Conservation (phyloP, 2,797 vertebrate genomes). For the Neomorphus geoffroyi region DNA sequence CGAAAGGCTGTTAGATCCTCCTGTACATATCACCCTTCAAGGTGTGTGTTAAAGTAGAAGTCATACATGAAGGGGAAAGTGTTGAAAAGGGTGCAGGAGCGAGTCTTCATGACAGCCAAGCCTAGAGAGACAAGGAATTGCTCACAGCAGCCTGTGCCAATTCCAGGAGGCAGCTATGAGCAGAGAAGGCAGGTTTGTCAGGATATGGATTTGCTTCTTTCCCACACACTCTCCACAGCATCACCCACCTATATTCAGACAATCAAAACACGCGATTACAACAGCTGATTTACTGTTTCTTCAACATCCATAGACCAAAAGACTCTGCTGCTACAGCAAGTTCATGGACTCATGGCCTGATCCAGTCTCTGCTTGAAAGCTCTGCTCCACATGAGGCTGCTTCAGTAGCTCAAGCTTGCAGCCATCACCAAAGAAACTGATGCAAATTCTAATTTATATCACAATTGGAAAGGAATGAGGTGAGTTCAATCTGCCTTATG, state of each 20-base stretch:
- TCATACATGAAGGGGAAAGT: background rate
- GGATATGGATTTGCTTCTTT: fast-evolving
- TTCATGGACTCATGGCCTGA: fast-evolving
- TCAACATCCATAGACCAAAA: background rate
- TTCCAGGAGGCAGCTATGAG: background rate
- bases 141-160: background rate
- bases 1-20: background rate
- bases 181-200: background rate
- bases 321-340: background rate
- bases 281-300: background rate
- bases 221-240: fast-evolving
- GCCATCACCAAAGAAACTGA: background rate
- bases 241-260: background rate
- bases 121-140: background rate
- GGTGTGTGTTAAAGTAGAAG: background rate
- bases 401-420: background rate
- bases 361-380: background rate
- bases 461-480: background rate
- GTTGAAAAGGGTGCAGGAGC: background rate
- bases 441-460: background rate
- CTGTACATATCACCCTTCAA: background rate
- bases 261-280: background rate
- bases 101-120: background rate
- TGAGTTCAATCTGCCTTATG: background rate
- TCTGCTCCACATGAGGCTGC: background rate